Evolutionary conservation across 2,113 vertebrate species (phyloP), one percentile per base, ranked within the genome.

Genomic region (Sander vitreus): DNA sequence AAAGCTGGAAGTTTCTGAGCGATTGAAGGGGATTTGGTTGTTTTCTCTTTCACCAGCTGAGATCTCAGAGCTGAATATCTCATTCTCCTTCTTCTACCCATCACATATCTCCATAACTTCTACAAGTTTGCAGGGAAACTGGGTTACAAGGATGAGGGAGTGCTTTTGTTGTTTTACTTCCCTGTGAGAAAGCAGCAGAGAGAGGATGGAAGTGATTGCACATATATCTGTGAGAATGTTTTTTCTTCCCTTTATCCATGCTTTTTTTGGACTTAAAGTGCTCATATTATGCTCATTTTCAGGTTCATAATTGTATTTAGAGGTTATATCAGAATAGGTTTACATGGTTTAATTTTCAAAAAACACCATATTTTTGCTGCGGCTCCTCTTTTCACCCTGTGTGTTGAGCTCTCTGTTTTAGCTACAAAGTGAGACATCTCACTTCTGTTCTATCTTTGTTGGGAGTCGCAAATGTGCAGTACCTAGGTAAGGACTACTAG

Each of bases 61-160:
- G 78, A 79, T 80, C 13, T 67, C 27, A 8, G 36, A 59, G 23
- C 47, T 19, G 36, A 64, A 85, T 75, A 70, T 80, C 78, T 45
- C 36, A 80, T 62, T 66, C 76, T 73, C 65, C 67, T 84, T 80
- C 66, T 83, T 82, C 59, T 69, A 1, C 55, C n/a, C 39, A 45
- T 63, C 78, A 83, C 48, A 67, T 77, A 78, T 67, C 74, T 84
- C 62, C 54, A 66, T 8, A 43, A 8, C 54, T 86, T 51, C 43
- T 51, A 79, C 73, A 23, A 45, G 33, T 25, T 60, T 3, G 13
- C 19, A 27, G 47, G 27, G 66, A 64, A 77, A 80, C 59, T 55
- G 68, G 72, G 47, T 59, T 76, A 73, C 10, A 16, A 25, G 19
- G 25, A 27, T 4, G 23, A 39, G 55, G 1, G 59, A 45, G 19